phyloP scores from a whole-genome alignment of 2,888 invertebrate genomes.

The Hirtodrosophila cameraria region DNA sequence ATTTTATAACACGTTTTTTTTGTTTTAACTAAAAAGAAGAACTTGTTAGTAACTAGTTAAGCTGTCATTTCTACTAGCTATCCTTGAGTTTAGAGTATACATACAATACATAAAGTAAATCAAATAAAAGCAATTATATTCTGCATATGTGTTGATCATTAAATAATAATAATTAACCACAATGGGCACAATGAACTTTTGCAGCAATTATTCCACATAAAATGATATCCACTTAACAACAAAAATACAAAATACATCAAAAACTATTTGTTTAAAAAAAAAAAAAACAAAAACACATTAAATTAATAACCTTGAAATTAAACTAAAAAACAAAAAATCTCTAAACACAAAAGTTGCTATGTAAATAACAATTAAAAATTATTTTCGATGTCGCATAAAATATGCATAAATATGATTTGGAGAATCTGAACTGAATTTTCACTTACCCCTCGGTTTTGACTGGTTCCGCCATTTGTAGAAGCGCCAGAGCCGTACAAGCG shows the following conservation, averaged over 20 bases:
- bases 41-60: not conserved
- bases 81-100: slow-evolving; percentile 8
- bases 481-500: slow-evolving; percentile 42
- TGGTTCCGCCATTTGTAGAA: slow-evolving; percentile 61
- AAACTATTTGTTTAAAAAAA: not conserved
- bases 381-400: not conserved
- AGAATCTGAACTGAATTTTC: not conserved
- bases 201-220: slow-evolving; percentile 4
- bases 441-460: slow-evolving; percentile 72
- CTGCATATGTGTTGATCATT: not conserved
- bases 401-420: not conserved
- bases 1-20: not conserved
- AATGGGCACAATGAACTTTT: slow-evolving; percentile 17
- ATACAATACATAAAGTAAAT: not conserved
- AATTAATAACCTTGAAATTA: slow-evolving; percentile 12
- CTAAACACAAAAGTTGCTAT: not conserved
- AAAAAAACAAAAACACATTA: not conserved
- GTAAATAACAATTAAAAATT: not conserved
- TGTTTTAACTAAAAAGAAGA: not conserved
- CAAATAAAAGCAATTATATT: not conserved
- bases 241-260: not conserved
- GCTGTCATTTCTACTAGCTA: slow-evolving; percentile 4
- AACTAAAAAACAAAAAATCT: not conserved
- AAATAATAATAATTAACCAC: not conserved
- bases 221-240: slow-evolving; percentile 10